These are phyloP conservation scores for Gila orcuttii DNA, from an alignment of 2,113 vertebrate species.

Conservation along the genomic window DNA sequence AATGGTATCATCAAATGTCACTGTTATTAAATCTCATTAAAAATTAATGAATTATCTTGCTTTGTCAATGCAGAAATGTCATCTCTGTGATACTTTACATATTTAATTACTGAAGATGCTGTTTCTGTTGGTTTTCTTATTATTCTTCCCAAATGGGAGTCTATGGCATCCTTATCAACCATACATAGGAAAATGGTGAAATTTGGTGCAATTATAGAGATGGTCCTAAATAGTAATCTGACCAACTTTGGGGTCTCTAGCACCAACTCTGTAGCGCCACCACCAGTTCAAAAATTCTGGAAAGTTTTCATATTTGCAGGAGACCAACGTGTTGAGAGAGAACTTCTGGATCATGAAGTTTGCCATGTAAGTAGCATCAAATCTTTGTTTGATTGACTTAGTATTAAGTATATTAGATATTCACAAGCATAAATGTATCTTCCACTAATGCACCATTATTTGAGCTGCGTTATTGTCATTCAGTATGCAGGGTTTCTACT, in stretches of 20 bases:
- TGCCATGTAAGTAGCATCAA: background rate
- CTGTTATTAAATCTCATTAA: background rate
- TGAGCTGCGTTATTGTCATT: background rate
- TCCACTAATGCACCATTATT: background rate
- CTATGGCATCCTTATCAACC: no score
- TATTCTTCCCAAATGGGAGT: no score
- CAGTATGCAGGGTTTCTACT: background rate
- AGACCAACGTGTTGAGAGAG: background rate
- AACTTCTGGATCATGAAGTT: background rate
- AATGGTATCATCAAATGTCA: background rate
- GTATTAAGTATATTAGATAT: background rate
- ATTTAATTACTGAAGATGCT: background rate
- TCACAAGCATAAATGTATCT: background rate
- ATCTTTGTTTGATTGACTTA: background rate
- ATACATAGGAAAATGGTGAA: no score
- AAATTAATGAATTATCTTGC: background rate
- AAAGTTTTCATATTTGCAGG: background rate
- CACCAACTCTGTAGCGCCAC: no score
- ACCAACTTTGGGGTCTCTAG: no score
- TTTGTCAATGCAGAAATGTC: background rate
- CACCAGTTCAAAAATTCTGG: background rate
- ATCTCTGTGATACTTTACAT: background rate
- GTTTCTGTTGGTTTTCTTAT: no score
- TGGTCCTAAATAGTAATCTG: no score
- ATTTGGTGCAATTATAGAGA: no score